These are phyloP conservation scores for Drosophila auraria DNA, from an alignment of 1,140 invertebrate genomes.

Conservation along the genomic window DNA sequence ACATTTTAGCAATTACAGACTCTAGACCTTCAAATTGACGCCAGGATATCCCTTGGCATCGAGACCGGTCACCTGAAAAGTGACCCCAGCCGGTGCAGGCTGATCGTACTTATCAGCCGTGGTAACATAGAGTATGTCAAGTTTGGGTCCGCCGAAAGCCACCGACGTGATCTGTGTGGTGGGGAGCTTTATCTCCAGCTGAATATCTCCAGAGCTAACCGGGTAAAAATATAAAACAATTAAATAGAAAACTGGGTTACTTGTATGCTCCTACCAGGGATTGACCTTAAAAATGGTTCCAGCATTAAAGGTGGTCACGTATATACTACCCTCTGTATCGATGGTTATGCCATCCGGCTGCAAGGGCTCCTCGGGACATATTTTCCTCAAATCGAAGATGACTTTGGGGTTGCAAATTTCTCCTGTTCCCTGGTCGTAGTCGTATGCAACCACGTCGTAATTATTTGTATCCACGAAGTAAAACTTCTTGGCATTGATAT, in stretches of 20 bases:
- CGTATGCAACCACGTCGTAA: constrained; percentile 88
- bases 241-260: neutral
- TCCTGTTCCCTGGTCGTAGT: constrained; percentile 90
- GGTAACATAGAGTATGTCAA: constrained; percentile 93
- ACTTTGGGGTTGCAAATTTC: constrained; percentile 87
- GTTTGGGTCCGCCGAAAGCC: constrained; percentile 91
- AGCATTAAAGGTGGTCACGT: constrained; percentile 89
- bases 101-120: constrained; percentile 87
- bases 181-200: constrained; percentile 85
- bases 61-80: constrained; percentile 90
- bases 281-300: constrained; percentile 81
- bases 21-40: constrained; percentile 58
- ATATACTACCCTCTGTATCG: constrained; percentile 90
- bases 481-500: constrained; percentile 88
- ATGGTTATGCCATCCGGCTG: constrained; percentile 92
- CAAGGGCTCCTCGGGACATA: constrained; percentile 85
- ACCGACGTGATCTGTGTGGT: constrained; percentile 91
- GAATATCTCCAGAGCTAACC: constrained; percentile 64
- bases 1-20: too few relatives aligned
- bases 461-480: constrained; percentile 92
- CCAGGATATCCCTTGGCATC: constrained; percentile 87
- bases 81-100: constrained; percentile 88
- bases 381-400: constrained; percentile 86
- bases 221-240: too few relatives aligned
- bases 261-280: constrained; percentile 52